Evolutionary conservation across 2,888 invertebrate species (phyloP).

Genomic region (Helicoverpa assulta): DNA sequence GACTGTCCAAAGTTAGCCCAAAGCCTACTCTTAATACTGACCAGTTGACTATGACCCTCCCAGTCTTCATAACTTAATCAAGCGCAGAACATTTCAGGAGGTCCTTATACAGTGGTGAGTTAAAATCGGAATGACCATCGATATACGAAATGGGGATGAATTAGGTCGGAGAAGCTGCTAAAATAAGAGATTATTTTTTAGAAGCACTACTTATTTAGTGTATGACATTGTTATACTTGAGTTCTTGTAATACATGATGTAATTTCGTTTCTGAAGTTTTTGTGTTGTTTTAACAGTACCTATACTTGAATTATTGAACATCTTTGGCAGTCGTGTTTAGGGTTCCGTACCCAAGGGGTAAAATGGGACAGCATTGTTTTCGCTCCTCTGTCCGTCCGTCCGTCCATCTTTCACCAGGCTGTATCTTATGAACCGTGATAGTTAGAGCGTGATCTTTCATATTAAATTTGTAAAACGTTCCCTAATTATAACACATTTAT

Average conservation of each 20-base stretch:
- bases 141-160: conserved; percentile 69
- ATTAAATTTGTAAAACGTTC: no score
- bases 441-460: no score
- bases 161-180: conserved; percentile 47
- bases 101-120: conserved; percentile 36
- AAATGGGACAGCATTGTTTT: no score
- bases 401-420: no score
- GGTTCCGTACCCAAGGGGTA: no score
- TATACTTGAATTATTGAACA: no score
- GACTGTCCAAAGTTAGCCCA: conserved; percentile 58
- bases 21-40: conserved; percentile 60
- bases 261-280: no score
- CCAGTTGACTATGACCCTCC: conserved; percentile 60
- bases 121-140: conserved; percentile 61
- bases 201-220: conserved; percentile 26
- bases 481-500: no score
- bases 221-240: background rate
- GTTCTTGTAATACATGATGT: background rate
- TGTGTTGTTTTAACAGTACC: no score
- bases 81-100: background rate
- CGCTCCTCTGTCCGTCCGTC: no score
- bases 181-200: conserved; percentile 22
- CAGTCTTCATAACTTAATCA: conserved; percentile 30
- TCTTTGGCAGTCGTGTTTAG: no score
- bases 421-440: no score